Evolutionary conservation across 2,888 invertebrate species (phyloP), one percentile per base, ranked within the genome.

Genomic region (Drosophila maculinotata): DNA sequence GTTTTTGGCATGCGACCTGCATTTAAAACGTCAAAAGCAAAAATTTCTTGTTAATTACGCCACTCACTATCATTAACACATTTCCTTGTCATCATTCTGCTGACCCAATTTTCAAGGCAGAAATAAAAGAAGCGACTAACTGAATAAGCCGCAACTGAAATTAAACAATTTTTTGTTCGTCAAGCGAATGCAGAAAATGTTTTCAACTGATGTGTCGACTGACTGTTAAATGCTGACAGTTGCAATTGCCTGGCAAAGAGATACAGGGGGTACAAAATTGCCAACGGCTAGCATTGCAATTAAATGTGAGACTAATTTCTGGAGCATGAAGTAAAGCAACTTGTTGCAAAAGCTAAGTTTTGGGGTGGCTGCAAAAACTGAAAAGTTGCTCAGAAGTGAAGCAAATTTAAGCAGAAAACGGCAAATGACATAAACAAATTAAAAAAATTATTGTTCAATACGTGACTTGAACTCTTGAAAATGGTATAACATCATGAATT

Each of bases 1-100:
- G 30, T 63, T 69, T 75, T 58, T 48, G 68, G 59, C 53, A 58
- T 79, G 58, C 57, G 52, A 26, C 48, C 52, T 28, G 51, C 56
- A 71, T 71, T 67, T 52, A 41, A 54, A 68, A 48, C 59, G 65
- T 31, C 42, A 72, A 56, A 31, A 39, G 54, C 8, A n/a, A 8
- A 15, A 9, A 49, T 73, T 73, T 76, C 75, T 64, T 51, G 75
- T 63, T 86, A 86, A 81, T 83, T 81, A 75, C 80, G 69, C 69
- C 74, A 67, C 56, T 83, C 58, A 60, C 64, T 77, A 81, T 70
- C 87, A 80, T 83, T 83, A 88, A 88, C 81, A 83, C 87, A 83
- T 88, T 83, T 85, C 68, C 67, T 67, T 57, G 76, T 76, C 76
- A 79, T 79, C 80, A 64, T 71, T 66, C 51, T 72, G 75, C 48